Conservation (phyloP, 1,140 invertebrate genomes). For the Condylostylus longicornis region DNA sequence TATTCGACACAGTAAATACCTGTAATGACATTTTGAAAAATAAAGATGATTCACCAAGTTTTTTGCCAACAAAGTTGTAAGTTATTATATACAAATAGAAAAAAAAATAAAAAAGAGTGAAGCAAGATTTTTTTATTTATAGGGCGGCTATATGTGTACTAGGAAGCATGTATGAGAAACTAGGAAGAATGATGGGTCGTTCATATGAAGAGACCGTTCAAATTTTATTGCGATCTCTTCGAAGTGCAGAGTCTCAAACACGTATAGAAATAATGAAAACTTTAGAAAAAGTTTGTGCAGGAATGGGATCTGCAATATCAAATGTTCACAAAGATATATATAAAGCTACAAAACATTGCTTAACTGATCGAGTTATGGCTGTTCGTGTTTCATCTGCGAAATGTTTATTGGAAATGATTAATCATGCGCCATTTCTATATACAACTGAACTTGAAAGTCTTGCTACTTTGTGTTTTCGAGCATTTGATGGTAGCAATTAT, state of each 20-base stretch:
- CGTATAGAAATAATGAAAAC: conserved; percentile 94
- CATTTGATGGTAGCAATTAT: conserved; percentile 88
- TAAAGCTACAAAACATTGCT: conserved; percentile 67
- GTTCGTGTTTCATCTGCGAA: conserved; percentile 78
- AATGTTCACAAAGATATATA: conserved; percentile 87
- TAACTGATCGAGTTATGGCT: conserved; percentile 80
- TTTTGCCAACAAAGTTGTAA: conserved; percentile 86
- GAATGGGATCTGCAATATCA: conserved; percentile 74
- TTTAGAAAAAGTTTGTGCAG: conserved; percentile 73
- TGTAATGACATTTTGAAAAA: conserved; percentile 96
- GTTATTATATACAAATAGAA: conserved; percentile 26
- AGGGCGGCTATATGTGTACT: conserved; percentile 94
- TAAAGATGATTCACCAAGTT: conserved; percentile 93
- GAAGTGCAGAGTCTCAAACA: conserved; percentile 90
- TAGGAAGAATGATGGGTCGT: conserved; percentile 95
- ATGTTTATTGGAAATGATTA: conserved; percentile 80
- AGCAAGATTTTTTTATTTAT: conserved; percentile 15
- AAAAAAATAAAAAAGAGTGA: background rate
- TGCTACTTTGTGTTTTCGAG: conserved; percentile 74
- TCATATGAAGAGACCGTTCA: conserved; percentile 96
- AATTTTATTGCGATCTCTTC: conserved; percentile 77
- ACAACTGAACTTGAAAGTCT: conserved; percentile 81
- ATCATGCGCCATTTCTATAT: conserved; percentile 74
- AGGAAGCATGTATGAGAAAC: conserved; percentile 93
- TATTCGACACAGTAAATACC: conserved; percentile 95